Evolutionary conservation across 2,888 invertebrate genomes (phyloP).

Genomic region (Ceramica pisi): DNA sequence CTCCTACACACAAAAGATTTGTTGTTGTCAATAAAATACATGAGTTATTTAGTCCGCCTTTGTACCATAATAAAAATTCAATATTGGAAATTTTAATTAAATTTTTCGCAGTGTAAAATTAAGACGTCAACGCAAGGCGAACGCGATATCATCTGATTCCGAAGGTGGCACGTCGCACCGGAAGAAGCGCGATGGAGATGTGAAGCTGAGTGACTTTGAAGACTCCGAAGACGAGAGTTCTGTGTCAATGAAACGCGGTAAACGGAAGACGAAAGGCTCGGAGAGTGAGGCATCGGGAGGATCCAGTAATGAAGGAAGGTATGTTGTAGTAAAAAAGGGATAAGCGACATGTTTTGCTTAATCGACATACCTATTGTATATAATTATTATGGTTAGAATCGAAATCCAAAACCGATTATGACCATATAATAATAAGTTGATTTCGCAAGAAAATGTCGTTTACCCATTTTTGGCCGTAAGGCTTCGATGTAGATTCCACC

Average conservation of each 20-base stretch:
- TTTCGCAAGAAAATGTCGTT: too few species aligned
- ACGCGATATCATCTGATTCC: constrained; percentile 85
- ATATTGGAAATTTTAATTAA: not conserved
- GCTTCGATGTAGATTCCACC: too few species aligned
- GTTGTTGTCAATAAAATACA: not conserved
- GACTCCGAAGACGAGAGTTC: constrained; percentile 81
- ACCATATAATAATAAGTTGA: too few species aligned
- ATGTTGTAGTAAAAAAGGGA: constrained; percentile 5
- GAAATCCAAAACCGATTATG: too few species aligned
- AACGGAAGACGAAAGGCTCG: constrained; percentile 80
- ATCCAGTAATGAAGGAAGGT: constrained; percentile 78
- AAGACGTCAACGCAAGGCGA: constrained; percentile 80
- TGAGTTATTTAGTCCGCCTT: too few species aligned
- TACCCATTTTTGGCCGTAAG: too few species aligned
- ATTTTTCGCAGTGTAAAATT: constrained; percentile 75
- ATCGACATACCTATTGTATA: too few species aligned
- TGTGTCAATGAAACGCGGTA: constrained; percentile 74
- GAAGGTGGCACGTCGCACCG: constrained; percentile 80
- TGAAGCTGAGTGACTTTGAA: constrained; percentile 82
- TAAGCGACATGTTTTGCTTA: too few species aligned
- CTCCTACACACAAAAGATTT: not conserved
- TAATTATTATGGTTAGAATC: not conserved
- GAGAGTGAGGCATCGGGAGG: constrained; percentile 84
- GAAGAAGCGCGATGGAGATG: constrained; percentile 66
- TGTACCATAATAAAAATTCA: too few species aligned